Evolutionary conservation across 1,140 invertebrate genomes (phyloP).

Genomic region (Eriosoma lanigerum): DNA sequence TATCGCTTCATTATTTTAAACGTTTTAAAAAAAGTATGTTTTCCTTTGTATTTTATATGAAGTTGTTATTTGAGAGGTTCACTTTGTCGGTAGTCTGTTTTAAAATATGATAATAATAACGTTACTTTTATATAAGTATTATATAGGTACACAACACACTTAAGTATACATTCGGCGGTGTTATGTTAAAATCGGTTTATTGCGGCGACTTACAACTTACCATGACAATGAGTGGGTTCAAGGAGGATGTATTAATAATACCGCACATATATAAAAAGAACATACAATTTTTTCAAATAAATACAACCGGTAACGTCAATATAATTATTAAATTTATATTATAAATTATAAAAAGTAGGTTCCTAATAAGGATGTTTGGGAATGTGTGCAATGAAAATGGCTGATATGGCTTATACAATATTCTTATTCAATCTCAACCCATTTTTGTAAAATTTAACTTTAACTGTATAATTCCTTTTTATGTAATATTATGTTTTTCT

Average conservation of each 20-base stretch:
- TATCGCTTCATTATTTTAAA: neutral
- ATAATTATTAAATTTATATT: too few relatives aligned
- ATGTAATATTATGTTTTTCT: too few relatives aligned
- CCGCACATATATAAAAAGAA: neutral
- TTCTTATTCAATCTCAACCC: too few relatives aligned
- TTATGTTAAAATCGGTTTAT: slow-evolving; percentile 13
- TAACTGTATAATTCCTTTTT: too few relatives aligned
- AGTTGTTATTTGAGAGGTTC: neutral
- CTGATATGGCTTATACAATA: too few relatives aligned
- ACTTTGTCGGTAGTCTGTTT: neutral
- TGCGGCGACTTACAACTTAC: neutral
- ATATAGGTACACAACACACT: neutral
- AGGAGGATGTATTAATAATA: neutral
- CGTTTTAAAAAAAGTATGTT: neutral
- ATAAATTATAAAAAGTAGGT: too few relatives aligned
- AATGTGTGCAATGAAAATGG: too few relatives aligned
- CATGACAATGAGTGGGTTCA: neutral
- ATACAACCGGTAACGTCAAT: too few relatives aligned
- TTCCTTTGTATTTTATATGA: neutral
- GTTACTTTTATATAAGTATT: neutral
- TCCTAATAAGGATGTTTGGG: too few relatives aligned
- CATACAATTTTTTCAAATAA: too few relatives aligned
- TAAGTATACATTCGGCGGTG: neutral
- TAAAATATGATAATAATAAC: neutral
- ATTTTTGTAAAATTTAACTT: too few relatives aligned